phyloP scores from a whole-genome alignment of 2,888 invertebrate genomes.

The Melinaea marsaeus region DNA sequence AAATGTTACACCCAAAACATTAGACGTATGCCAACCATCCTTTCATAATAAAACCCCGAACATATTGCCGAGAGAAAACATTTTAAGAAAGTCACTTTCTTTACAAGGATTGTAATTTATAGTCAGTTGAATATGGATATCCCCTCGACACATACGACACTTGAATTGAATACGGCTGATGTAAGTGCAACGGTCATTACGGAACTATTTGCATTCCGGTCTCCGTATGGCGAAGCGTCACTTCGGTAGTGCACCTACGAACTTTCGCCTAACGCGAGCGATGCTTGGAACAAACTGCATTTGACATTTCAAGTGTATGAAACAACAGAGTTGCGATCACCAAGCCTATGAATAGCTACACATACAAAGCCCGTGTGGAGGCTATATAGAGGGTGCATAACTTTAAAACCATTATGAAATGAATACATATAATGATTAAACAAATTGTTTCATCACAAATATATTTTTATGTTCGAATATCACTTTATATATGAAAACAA shows the following conservation, averaged over 20 bases:
- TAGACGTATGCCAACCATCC: conserved; percentile 16
- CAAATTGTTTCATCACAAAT: conserved; percentile 36
- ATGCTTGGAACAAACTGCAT: conserved; percentile 66
- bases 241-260: conserved; percentile 38
- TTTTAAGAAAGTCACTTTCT: conserved; percentile 36
- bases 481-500: not conserved
- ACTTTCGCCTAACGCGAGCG: conserved; percentile 57
- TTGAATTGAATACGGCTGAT: conserved; percentile 61
- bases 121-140: conserved; percentile 54
- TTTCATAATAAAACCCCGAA: conserved; percentile 19
- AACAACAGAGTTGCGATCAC: conserved; percentile 43
- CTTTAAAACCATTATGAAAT: conserved; percentile 36
- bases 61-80: conserved; percentile 25
- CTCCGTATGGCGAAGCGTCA: conserved; percentile 54
- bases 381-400: conserved; percentile 34
- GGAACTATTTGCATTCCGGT: conserved; percentile 43
- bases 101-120: conserved; percentile 45
- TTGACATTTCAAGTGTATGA: conserved; percentile 52
- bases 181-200: conserved; percentile 64
- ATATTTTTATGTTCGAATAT: conserved; percentile 6
- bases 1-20: conserved; percentile 38
- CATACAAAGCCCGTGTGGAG: conserved; percentile 31
- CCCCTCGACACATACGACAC: conserved; percentile 50
- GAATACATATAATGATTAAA: conserved; percentile 33
- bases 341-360: conserved; percentile 35